phyloP scores from a whole-genome alignment of 2,888 invertebrate species.

The Drosophila merina region DNA sequence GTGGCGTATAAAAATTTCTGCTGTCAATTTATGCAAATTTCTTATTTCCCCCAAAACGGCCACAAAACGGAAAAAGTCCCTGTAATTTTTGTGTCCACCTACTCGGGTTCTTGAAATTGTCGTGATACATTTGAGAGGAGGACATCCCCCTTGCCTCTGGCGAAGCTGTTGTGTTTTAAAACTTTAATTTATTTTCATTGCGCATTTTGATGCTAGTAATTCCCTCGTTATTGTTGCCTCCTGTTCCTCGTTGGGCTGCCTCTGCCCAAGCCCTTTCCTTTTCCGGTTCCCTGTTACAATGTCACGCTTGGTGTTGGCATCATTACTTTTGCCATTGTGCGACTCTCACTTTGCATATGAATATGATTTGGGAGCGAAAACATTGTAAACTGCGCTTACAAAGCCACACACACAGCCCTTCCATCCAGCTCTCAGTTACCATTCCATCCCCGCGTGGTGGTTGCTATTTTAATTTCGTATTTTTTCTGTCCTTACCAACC shows the following conservation, averaged over 20 bases:
- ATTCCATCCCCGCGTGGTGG: slow-evolving; percentile 52
- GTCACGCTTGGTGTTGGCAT: slow-evolving; percentile 78
- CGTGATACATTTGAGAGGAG: slow-evolving; percentile 14
- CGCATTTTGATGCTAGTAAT: slow-evolving; percentile 82
- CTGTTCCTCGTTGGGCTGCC: slow-evolving; percentile 44
- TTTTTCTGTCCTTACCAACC: slow-evolving; percentile 26
- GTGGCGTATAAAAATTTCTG: slow-evolving; percentile 56
- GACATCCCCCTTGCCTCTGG: slow-evolving; percentile 15
- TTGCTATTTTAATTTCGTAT: slow-evolving; percentile 78
- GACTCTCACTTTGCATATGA: slow-evolving; percentile 75
- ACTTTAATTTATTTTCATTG: slow-evolving; percentile 83
- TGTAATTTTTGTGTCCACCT: slow-evolving; percentile 39
- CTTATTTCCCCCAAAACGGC: slow-evolving; percentile 28
- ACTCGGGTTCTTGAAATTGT: slow-evolving; percentile 39
- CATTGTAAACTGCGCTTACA: slow-evolving; percentile 76
- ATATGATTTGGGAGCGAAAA: slow-evolving; percentile 67
- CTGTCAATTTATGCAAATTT: slow-evolving; percentile 81
- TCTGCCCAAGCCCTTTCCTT: slow-evolving; percentile 18
- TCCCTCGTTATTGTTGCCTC: slow-evolving; percentile 79
- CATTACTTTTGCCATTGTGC: slow-evolving; percentile 74
- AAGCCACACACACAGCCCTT: slow-evolving; percentile 58
- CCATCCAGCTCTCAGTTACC: slow-evolving; percentile 9
- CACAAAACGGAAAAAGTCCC: slow-evolving; percentile 50
- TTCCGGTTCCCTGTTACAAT: slow-evolving; percentile 51
- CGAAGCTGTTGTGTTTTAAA: slow-evolving; percentile 59